These are phyloP conservation scores for Fissipunctia ypsillon DNA, from an alignment of 2,888 invertebrate genomes.

Conservation along the genomic window DNA sequence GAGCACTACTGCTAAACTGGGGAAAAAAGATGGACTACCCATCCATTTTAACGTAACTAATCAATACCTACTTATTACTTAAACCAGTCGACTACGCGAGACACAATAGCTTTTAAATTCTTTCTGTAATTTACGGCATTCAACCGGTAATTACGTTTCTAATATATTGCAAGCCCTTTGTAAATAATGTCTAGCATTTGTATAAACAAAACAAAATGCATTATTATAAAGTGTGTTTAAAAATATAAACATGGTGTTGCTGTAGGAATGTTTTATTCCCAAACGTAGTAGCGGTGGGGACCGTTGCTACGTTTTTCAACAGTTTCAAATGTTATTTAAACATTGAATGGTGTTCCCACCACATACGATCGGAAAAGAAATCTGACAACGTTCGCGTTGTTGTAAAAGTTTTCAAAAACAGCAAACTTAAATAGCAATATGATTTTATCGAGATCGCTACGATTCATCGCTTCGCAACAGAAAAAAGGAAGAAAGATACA, in stretches of 20 bases:
- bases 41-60: not conserved
- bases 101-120: too few relatives aligned
- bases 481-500: constrained; percentile 1
- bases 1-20: not conserved
- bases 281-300: too few relatives aligned
- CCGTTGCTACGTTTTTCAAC: constrained; percentile 32
- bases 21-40: not conserved
- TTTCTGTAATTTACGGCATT: too few relatives aligned
- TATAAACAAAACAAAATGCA: not conserved
- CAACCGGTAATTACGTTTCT: too few relatives aligned
- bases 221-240: not conserved
- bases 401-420: constrained; percentile 5
- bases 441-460: constrained; percentile 6
- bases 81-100: too few relatives aligned
- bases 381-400: constrained; percentile 20
- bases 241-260: constrained; percentile 1
- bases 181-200: constrained; percentile 1
- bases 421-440: not conserved
- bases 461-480: not conserved
- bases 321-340: constrained; percentile 52
- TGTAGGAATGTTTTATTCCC: constrained; percentile 3
- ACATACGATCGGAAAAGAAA: constrained; percentile 2
- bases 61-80: not conserved
- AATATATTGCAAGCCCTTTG: not conserved
- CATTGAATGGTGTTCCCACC: constrained; percentile 16